These are phyloP conservation scores for Emesis furor DNA, from an alignment of 2,888 invertebrate genomes.

Conservation along the genomic window DNA sequence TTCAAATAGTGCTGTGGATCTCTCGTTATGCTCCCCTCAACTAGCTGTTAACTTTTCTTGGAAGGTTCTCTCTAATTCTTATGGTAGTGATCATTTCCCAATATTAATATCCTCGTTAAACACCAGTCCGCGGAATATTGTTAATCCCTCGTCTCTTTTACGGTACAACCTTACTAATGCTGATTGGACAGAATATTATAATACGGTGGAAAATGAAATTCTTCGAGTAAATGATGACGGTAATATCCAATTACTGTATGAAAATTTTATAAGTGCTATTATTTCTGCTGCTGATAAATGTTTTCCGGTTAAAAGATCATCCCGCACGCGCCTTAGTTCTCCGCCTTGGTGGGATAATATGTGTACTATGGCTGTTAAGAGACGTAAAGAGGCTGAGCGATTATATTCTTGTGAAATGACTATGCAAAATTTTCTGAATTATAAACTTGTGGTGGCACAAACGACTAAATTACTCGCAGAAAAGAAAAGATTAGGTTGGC, in stretches of 20 bases:
- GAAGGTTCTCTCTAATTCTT: slow-evolving; percentile 28
- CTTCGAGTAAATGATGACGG: too few species aligned
- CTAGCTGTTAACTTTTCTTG: neutral
- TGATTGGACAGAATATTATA: too few species aligned
- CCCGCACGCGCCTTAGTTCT: neutral
- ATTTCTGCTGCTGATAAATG: neutral
- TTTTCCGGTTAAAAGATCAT: neutral
- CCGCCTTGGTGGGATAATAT: neutral
- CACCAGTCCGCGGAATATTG: too few species aligned
- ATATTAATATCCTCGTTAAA: slow-evolving; percentile 38
- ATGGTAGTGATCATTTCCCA: slow-evolving; percentile 69
- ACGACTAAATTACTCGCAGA: neutral
- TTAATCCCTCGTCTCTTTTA: too few species aligned
- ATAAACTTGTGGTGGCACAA: neutral
- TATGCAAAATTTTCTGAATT: neutral
- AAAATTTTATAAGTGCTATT: neutral
- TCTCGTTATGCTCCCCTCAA: slow-evolving; percentile 55
- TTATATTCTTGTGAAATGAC: neutral
- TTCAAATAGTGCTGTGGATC: slow-evolving; percentile 68
- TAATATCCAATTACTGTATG: too few species aligned
- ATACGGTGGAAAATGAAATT: too few species aligned
- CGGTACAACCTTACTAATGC: too few species aligned
- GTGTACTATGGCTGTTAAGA: neutral
- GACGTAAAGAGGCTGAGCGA: neutral
- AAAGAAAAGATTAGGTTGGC: neutral